Evolutionary conservation across 35 echinoderm and acorn worm species (phyloP).

Genomic region (Lytechinus pictus): DNA sequence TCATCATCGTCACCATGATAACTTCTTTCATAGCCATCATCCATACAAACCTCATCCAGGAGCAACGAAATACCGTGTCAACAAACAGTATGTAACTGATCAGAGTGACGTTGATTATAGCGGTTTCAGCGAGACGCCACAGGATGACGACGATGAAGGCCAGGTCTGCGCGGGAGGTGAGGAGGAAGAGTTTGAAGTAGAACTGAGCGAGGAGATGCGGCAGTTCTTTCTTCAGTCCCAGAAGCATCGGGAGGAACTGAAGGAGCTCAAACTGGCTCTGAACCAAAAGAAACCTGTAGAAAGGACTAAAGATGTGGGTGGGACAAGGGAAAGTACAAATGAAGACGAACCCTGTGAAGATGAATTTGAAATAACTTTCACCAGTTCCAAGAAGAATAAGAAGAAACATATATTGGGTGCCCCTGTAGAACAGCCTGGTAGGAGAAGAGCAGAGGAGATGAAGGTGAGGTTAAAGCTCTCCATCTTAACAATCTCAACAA

Average conservation of each 20-base stretch:
- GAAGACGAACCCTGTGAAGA: neutral
- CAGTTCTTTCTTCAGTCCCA: constrained; percentile 74
- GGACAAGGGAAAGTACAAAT: neutral
- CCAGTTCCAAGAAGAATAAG: constrained; percentile 7
- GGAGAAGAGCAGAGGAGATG: constrained; percentile 77
- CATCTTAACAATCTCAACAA: neutral
- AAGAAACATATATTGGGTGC: constrained; percentile 50
- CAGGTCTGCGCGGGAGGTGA: neutral
- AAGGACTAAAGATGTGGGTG: neutral
- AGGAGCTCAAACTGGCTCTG: constrained; percentile 20
- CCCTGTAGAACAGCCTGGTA: constrained; percentile 80
- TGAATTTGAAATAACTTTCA: constrained; percentile 18
- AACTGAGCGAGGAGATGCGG: constrained; percentile 83
- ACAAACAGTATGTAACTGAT: constrained; percentile 35
- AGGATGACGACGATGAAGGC: constrained; percentile 10
- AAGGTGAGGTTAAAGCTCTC: constrained; percentile 60
- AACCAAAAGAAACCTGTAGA: neutral
- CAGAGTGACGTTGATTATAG: constrained; percentile 50
- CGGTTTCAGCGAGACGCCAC: constrained; percentile 1
- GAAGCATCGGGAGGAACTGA: constrained; percentile 63
- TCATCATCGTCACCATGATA: neutral
- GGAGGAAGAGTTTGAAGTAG: constrained; percentile 72
- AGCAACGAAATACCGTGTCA: neutral
- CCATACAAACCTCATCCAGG: neutral
- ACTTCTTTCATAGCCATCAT: neutral